phyloP scores from a whole-genome alignment of 1,140 invertebrate genomes.

The Diachasmimorpha longicaudata region DNA sequence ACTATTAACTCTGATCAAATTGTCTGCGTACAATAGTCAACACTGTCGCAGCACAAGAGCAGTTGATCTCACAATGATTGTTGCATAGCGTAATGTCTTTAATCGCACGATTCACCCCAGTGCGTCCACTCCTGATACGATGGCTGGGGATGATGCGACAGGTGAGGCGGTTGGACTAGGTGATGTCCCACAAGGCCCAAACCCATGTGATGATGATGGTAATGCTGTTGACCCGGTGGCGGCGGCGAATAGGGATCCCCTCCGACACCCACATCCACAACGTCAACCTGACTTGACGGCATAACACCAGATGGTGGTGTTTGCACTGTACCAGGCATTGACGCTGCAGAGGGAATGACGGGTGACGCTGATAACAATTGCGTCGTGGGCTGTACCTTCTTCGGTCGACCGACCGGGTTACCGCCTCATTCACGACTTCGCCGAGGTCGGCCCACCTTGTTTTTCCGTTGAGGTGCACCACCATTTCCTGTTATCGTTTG shows the following conservation, averaged over 20 bases:
- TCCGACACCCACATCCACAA: conserved; percentile 54
- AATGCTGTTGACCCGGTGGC: conserved; percentile 60
- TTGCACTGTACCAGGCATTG: conserved; percentile 9
- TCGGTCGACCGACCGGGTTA: conserved; percentile 65
- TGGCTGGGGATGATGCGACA: conserved; percentile 45
- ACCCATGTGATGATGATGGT: conserved; percentile 41
- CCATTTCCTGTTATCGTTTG: conserved; percentile 65
- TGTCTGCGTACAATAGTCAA: neutral
- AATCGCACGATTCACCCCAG: conserved; percentile 58
- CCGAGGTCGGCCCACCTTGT: conserved; percentile 75
- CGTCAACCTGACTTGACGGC: conserved; percentile 44
- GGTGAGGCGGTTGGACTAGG: conserved; percentile 42
- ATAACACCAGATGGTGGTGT: conserved; percentile 32
- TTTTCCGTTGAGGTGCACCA: conserved; percentile 76
- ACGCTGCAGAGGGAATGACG: conserved; percentile 31
- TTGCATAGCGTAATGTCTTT: neutral
- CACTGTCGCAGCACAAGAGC: neutral
- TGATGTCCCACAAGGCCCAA: conserved; percentile 34
- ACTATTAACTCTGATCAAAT: neutral
- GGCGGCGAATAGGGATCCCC: conserved; percentile 59
- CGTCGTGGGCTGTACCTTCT: conserved; percentile 57
- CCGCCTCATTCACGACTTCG: conserved; percentile 72
- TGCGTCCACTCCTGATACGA: conserved; percentile 56
- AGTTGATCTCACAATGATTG: neutral
- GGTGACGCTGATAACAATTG: conserved; percentile 24